Conservation (phyloP, 2,113 vertebrate species). For the Trematocara unimaculatum region DNA sequence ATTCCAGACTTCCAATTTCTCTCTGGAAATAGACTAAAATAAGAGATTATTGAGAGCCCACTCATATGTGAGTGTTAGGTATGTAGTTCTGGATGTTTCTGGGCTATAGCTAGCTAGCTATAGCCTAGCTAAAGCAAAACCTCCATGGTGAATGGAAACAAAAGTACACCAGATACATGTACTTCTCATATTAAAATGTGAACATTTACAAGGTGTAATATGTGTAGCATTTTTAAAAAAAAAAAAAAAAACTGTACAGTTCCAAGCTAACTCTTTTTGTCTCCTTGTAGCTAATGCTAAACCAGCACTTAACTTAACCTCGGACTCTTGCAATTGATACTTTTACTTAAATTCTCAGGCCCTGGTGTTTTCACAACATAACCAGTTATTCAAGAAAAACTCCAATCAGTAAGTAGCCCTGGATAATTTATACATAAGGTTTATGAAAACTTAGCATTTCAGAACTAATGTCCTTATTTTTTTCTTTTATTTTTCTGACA, state of each 20-base stretch:
- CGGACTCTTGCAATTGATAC: neutral
- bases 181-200: neutral
- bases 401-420: neutral
- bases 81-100: neutral
- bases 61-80: neutral
- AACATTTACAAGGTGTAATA: neutral
- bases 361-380: neutral
- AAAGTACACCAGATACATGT: neutral
- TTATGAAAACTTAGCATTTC: neutral
- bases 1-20: neutral
- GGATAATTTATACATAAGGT: neutral
- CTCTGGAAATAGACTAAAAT: neutral
- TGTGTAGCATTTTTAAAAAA: neutral
- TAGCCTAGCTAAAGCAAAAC: neutral
- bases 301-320: neutral
- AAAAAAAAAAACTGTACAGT: neutral
- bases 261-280: neutral
- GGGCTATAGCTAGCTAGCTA: neutral
- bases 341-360: neutral
- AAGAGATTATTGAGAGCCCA: neutral
- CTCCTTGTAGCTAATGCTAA: neutral
- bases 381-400: neutral
- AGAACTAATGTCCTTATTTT: neutral
- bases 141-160: neutral
- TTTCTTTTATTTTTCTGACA: neutral